Evolutionary conservation across 2,797 vertebrate genomes (phyloP), one percentile per base, ranked within the genome.

Genomic region (Periophthalmus magnuspinnatus): DNA sequence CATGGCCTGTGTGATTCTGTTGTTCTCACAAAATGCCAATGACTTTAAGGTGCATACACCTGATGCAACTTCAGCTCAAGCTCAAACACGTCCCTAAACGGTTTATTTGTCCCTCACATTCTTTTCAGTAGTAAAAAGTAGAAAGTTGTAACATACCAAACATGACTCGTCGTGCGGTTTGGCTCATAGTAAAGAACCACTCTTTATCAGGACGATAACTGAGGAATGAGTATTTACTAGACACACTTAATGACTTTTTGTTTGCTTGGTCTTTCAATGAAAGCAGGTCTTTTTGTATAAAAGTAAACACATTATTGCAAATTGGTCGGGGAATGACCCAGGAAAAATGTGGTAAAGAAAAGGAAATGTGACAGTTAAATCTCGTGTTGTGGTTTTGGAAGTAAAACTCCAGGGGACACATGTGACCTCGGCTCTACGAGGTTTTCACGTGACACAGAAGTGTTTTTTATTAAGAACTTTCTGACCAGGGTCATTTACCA

Each of bases 21-120:
- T 0, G 7, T 0, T 6, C n/a, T n/a, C n/a, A n/a, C n/a, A n/a
- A n/a, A n/a, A n/a, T n/a, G n/a, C n/a, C n/a, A n/a, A n/a, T n/a
- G n/a, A n/a, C n/a, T n/a, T n/a, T n/a, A n/a, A n/a, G n/a, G n/a
- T n/a, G n/a, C n/a, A n/a, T n/a, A n/a, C 34, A 2, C 2, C 48
- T 78, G 64, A 72, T 1, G 38, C 57, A 76, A 70, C 1, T 6
- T n/a, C 62, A 56, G 11, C n/a, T 48, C 87, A 81, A 41, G 86
- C 47, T 76, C 34, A 33, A 52, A 80, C 86, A 82, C 10, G 75
- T 76, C 58, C 19, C 3, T 1, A 16, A 0, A 14, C 3, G 21
- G 36, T 11, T 0, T 38, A 2, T 6, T 67, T 69, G 72, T 81
- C 80, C 71, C 8, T 7, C 0, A 17, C 16, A 0, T 41, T 41